A percentile compares a stretch with the other conserved stretches of the same genome.
Evolutionary conservation across 1,140 invertebrate genomes (phyloP).

Genomic region (Drosophila murphyi): DNA sequence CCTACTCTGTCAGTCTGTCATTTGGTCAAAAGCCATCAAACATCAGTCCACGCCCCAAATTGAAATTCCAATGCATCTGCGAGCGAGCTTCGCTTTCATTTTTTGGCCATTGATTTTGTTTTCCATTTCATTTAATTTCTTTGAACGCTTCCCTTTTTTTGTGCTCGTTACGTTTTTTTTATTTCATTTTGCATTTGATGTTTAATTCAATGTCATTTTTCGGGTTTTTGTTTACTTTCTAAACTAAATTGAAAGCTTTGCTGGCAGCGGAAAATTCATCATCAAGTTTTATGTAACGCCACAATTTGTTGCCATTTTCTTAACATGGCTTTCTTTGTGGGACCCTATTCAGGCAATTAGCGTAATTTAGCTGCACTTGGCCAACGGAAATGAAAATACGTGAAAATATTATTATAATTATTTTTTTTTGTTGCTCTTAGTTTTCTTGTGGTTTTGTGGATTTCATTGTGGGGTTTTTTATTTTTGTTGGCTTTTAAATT

Average conservation of each 20-base stretch:
- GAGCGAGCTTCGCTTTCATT: slow-evolving; percentile 54
- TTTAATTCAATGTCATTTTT: slow-evolving; percentile 56
- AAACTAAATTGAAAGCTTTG: slow-evolving; percentile 57
- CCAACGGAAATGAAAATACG: slow-evolving; percentile 74
- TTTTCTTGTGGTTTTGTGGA: slow-evolving; percentile 2
- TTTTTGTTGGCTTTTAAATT: not conserved
- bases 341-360: slow-evolving; percentile 61
- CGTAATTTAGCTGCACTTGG: slow-evolving; percentile 80
- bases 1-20: not conserved
- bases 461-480: slow-evolving; percentile 3
- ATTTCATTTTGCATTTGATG: slow-evolving; percentile 47
- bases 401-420: slow-evolving; percentile 32
- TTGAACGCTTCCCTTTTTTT: slow-evolving; percentile 18
- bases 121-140: slow-evolving; percentile 72
- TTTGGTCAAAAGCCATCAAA: not conserved
- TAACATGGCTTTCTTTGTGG: slow-evolving; percentile 41
- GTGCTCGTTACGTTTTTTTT: slow-evolving; percentile 30
- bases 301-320: slow-evolving; percentile 18
- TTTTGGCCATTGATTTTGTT: slow-evolving; percentile 59
- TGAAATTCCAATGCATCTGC: slow-evolving; percentile 42
- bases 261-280: slow-evolving; percentile 61
- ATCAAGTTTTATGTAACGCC: slow-evolving; percentile 61
- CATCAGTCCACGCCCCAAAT: slow-evolving; percentile 48
- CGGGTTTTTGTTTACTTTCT: slow-evolving; percentile 55
- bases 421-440: slow-evolving; percentile 11